Evolutionary conservation across 2,888 invertebrate species (phyloP).

Genomic region (Balanococcus diminutus): DNA sequence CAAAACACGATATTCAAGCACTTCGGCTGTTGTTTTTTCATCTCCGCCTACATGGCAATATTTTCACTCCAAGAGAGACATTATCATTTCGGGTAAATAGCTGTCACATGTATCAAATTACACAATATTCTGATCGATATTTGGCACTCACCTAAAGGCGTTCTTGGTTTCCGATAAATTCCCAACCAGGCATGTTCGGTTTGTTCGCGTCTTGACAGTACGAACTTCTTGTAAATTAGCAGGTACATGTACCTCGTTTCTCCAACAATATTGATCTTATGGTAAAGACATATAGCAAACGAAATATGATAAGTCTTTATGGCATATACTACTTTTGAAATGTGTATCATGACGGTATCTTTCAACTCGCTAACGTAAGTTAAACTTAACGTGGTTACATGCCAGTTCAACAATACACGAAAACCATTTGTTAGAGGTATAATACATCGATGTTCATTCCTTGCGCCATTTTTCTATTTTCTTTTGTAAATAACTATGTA

Average conservation of each 20-base stretch:
- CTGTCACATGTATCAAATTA: slow-evolving; percentile 20
- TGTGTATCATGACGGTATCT: slow-evolving; percentile 13
- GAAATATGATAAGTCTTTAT: background rate
- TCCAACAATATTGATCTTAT: background rate
- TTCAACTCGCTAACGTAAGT: background rate
- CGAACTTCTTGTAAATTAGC: background rate
- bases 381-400: background rate
- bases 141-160: background rate
- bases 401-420: background rate
- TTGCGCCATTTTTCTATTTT: background rate
- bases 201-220: background rate
- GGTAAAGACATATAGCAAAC: background rate
- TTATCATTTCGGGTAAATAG: slow-evolving; percentile 2
- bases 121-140: slow-evolving; percentile 13
- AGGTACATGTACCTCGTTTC: background rate
- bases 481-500: background rate
- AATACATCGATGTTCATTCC: background rate
- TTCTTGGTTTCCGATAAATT: background rate
- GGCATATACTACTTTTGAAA: background rate
- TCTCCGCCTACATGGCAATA: background rate
- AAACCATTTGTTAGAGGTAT: background rate
- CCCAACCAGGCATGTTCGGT: background rate
- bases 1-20: background rate
- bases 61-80: slow-evolving; percentile 7
- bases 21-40: background rate